phyloP scores from a whole-genome alignment of 2,888 invertebrate genomes.

The Andrena camellia region DNA sequence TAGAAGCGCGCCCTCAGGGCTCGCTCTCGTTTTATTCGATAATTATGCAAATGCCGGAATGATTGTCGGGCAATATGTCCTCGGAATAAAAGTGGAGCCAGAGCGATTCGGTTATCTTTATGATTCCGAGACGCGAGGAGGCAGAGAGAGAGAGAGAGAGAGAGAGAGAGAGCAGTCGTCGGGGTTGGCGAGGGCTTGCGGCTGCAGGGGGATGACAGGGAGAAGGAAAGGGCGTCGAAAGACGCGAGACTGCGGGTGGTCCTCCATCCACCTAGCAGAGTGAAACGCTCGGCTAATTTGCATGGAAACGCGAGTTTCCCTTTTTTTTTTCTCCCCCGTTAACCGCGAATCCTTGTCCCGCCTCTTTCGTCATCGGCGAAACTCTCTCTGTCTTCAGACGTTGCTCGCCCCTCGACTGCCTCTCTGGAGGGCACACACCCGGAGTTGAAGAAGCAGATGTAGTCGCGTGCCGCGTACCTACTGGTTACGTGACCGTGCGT shows the following conservation, averaged over 20 bases:
- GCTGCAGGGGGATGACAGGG: conserved; percentile 47
- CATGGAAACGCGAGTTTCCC: conserved; percentile 80
- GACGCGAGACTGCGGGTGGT: conserved; percentile 22
- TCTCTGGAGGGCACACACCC: not conserved
- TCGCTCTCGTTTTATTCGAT: conserved; percentile 82
- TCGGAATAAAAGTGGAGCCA: conserved; percentile 82
- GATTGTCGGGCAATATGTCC: conserved; percentile 85
- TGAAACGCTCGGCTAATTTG: conserved; percentile 82
- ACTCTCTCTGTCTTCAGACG: not conserved
- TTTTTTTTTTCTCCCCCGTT: conserved; percentile 1
- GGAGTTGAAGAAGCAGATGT: not conserved
- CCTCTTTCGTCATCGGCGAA: not conserved
- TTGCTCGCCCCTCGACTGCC: not conserved
- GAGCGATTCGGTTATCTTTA: conserved; percentile 84
- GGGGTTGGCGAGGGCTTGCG: conserved; percentile 21
- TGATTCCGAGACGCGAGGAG: conserved; percentile 76
- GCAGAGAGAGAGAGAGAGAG: conserved; percentile 42
- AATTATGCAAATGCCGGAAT: conserved; percentile 85
- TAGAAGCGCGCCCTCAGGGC: conserved; percentile 65
- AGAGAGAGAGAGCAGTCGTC: conserved; percentile 9
- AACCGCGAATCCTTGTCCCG: not conserved
- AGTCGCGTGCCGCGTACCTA: not conserved
- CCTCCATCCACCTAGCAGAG: conserved; percentile 43
- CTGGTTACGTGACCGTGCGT: conserved; percentile 24
- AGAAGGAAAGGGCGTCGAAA: conserved; percentile 15